These are phyloP conservation scores for Athene cunicularia DNA, from an alignment of 2,113 vertebrate genomes.

Conservation along the genomic window DNA sequence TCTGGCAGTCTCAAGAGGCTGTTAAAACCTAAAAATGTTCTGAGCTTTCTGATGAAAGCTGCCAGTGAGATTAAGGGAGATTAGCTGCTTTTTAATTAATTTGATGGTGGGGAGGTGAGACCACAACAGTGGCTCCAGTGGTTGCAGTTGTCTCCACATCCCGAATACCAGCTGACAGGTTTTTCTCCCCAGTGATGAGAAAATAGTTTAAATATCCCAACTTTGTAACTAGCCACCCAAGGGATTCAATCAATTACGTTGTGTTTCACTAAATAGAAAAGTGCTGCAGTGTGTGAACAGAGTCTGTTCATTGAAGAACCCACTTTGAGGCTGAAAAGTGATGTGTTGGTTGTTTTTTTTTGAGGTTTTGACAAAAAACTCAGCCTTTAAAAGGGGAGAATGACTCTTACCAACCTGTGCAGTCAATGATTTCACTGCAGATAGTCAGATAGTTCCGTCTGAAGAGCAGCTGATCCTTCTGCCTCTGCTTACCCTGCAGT, in stretches of 20 bases:
- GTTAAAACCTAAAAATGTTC: not conserved
- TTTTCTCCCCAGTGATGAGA: not conserved
- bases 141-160: not conserved
- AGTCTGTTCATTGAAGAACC: not conserved
- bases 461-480: not conserved
- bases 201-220: not conserved
- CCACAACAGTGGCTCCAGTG: not conserved
- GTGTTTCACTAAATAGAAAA: not conserved
- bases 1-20: not conserved
- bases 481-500: not conserved
- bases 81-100: conserved; percentile 18
- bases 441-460: too few relatives aligned
- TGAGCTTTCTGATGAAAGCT: not conserved
- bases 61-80: not conserved
- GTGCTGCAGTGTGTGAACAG: not conserved
- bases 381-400: not conserved
- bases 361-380: not conserved
- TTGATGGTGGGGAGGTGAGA: not conserved
- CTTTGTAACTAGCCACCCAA: not conserved
- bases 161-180: not conserved
- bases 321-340: not conserved
- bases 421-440: not conserved
- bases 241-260: not conserved
- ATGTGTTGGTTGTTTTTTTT: not conserved
- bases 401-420: not conserved